A percentile compares a stretch with the other conserved stretches of the same genome.
phyloP scores from a whole-genome alignment of 2,888 invertebrate genomes.

The Pachliopta kotzebuea region DNA sequence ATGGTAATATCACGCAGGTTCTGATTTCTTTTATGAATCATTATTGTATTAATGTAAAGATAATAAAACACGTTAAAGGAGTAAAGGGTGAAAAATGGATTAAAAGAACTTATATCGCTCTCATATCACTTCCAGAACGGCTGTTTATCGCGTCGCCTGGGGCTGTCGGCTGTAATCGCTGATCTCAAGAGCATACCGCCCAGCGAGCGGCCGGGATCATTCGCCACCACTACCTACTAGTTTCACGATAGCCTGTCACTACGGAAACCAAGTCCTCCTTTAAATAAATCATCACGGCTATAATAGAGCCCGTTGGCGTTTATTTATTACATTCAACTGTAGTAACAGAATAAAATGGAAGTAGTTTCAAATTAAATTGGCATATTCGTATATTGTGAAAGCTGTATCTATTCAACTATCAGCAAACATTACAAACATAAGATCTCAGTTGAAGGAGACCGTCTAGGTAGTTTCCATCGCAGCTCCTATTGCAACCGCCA shows the following conservation, averaged over 20 bases:
- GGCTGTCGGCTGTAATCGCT: slow-evolving; percentile 46
- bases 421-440: too few relatives aligned
- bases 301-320: slow-evolving; percentile 27
- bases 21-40: neutral
- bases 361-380: slow-evolving; percentile 11
- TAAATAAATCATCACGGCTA: slow-evolving; percentile 28
- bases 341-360: slow-evolving; percentile 19
- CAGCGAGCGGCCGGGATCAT: slow-evolving; percentile 41
- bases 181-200: slow-evolving; percentile 38
- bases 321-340: slow-evolving; percentile 23
- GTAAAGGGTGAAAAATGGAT: neutral
- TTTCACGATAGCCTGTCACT: slow-evolving; percentile 30
- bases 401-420: neutral
- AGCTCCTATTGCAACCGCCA: too few relatives aligned
- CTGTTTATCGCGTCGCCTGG: slow-evolving; percentile 32
- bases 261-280: slow-evolving; percentile 19
- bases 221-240: slow-evolving; percentile 28
- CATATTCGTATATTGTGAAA: neutral
- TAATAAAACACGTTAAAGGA: neutral
- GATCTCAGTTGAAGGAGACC: too few relatives aligned
- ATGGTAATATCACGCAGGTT: too few relatives aligned
- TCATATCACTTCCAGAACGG: slow-evolving; percentile 13
- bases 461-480: too few relatives aligned
- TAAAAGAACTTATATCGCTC: neutral
- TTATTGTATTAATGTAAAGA: neutral